These are phyloP conservation scores for Enteromius unitaeniatus DNA, from an alignment of 2,797 vertebrate genomes.

Conservation along the genomic window DNA sequence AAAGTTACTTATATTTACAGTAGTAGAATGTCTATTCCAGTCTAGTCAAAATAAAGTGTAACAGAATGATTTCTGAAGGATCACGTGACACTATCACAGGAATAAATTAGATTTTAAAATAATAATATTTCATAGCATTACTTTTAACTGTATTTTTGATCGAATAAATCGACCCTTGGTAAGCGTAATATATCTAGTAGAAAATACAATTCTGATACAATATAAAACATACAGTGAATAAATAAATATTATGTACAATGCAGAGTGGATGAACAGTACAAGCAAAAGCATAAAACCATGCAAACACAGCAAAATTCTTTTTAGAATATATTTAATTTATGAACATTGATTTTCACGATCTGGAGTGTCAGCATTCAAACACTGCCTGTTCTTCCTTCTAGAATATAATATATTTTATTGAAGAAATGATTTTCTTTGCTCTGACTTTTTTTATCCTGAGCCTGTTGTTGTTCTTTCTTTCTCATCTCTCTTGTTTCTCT, in stretches of 20 bases:
- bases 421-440: conserved; percentile 46
- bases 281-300: conserved; percentile 27
- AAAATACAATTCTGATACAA: neutral
- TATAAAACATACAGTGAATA: neutral
- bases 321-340: conserved; percentile 17
- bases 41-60: no score
- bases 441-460: conserved; percentile 60
- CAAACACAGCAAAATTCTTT: conserved; percentile 33
- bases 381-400: neutral
- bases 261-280: neutral
- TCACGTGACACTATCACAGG: neutral
- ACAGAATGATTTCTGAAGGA: neutral
- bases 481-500: conserved; percentile 18
- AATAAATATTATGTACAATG: neutral
- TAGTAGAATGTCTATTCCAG: no score
- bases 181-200: neutral
- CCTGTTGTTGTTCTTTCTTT: conserved; percentile 13
- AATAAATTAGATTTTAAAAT: no score
- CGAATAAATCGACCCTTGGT: neutral
- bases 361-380: conserved; percentile 32
- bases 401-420: neutral
- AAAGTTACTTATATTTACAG: no score
- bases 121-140: neutral
- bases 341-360: conserved; percentile 20
- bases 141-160: neutral